Evolutionary conservation across 2,888 invertebrate species (phyloP), one percentile per base, ranked within the genome.

Genomic region (Chrysodeixis includens): DNA sequence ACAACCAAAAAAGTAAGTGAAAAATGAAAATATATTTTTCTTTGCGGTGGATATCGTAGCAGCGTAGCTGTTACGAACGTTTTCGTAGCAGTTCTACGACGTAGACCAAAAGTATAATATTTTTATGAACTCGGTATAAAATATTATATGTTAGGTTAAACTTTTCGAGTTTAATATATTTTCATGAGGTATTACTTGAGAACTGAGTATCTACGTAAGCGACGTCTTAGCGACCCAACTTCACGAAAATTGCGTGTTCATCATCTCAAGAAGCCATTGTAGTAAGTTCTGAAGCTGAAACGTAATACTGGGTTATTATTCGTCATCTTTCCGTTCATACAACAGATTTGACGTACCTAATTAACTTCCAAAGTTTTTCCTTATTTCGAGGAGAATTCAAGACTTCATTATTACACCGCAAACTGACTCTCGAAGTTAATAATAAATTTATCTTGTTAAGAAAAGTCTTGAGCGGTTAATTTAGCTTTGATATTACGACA

Each of bases 191-290:
- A 49, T 18, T 62, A 35, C 56, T 51, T 66, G 30, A 54, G 18
- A 56, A 49, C 54, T 40, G 22, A 66, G 56, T 62, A 18, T 12
- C 58, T 70, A 44, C 26, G 61, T 62, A 49, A 57, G 71, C 56
- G 53, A 69, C 56, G 75, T 74, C 72, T 77, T 59, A 67, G 55
- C 18, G 32, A 51, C 56, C 49, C 46, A 3, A 49, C 46, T 54
- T 52, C 61, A 56, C 54, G 55, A 77, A 81, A n/a, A 83, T 80
- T 78, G 75, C 69, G 72, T 74, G 75, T 79, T 83, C 78, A 79
- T 81, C 74, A 73, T 74, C 78, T 74, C 69, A 71, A 78, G 75
- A 74, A 78, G 76, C 74, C 69, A 86, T 86, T 86, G 86, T 88
- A 81, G 57, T 62, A 66, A 65, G 66, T 67, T 56, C 55, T 60